Conservation (phyloP, 2,113 vertebrate species). For the Scytalopus superciliaris region DNA sequence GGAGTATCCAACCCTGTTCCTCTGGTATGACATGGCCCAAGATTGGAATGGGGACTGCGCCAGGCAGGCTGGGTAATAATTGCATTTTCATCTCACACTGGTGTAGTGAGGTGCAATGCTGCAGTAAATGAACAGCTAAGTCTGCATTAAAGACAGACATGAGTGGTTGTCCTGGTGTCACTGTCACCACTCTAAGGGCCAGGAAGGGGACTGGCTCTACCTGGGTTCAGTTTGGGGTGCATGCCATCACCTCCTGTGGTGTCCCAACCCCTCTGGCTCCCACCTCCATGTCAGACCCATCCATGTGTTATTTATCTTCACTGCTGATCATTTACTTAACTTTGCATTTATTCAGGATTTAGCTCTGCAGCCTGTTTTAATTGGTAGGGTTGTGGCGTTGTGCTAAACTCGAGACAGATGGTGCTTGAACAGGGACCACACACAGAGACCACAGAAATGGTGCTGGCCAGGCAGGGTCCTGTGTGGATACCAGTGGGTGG, state of each 20-base stretch:
- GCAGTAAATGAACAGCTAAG: not conserved
- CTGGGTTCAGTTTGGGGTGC: not conserved
- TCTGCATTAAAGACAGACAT: not conserved
- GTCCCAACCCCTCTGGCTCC: not conserved
- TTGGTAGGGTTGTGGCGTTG: slow-evolving; percentile 44
- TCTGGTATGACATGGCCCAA: rapidly evolving
- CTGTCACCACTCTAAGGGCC: not conserved
- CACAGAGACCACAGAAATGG: slow-evolving; percentile 45
- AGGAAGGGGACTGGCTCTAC: not conserved
- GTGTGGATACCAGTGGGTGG: not conserved
- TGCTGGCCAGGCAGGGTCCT: slow-evolving; percentile 11
- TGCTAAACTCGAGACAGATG: slow-evolving; percentile 74
- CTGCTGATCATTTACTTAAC: slow-evolving; percentile 4
- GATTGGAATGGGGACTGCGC: not conserved
- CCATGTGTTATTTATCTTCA: not conserved
- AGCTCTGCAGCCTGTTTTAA: slow-evolving; percentile 42
- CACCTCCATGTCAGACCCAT: not conserved
- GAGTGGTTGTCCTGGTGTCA: not conserved
- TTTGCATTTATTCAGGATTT: slow-evolving; percentile 36
- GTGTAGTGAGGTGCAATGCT: not conserved
- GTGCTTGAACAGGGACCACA: slow-evolving; percentile 58
- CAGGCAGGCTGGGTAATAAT: not conserved
- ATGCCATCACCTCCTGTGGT: not conserved
- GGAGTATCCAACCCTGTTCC: not conserved
- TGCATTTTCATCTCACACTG: not conserved